A percentile compares a stretch with the other conserved stretches of the same genome.
Evolutionary conservation across 2,797 vertebrate genomes (phyloP).

Genomic region (Smutsia temminckii): DNA sequence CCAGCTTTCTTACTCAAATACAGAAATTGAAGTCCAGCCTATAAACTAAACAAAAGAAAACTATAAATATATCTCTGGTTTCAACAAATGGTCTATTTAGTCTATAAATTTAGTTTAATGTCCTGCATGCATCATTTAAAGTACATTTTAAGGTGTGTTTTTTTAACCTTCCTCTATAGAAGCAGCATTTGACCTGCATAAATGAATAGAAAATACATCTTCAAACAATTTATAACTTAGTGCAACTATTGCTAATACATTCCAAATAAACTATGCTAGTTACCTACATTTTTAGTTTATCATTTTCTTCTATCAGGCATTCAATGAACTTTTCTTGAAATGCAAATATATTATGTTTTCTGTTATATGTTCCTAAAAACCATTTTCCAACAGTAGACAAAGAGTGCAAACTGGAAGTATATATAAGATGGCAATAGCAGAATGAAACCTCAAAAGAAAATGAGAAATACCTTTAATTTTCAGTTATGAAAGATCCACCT

Average conservation of each 20-base stretch:
- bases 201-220: not conserved
- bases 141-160: not conserved
- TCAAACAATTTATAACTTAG: not conserved
- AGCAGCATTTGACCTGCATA: not conserved
- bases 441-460: not conserved
- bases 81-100: not conserved
- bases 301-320: not conserved
- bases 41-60: slow-evolving; percentile 29
- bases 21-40: not conserved
- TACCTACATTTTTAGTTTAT: not conserved
- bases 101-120: slow-evolving; percentile 30
- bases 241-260: not conserved
- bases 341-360: not conserved
- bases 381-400: not conserved
- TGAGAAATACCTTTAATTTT: not conserved
- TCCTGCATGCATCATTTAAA: not conserved
- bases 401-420: not conserved
- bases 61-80: not conserved
- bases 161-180: not conserved
- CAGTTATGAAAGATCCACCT: not conserved
- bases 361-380: not conserved
- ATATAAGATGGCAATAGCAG: not conserved
- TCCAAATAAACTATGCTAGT: not conserved
- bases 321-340: not conserved
- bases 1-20: not conserved